Evolutionary conservation across 2,797 vertebrate genomes (phyloP).

Genomic region (Anas bernieri): DNA sequence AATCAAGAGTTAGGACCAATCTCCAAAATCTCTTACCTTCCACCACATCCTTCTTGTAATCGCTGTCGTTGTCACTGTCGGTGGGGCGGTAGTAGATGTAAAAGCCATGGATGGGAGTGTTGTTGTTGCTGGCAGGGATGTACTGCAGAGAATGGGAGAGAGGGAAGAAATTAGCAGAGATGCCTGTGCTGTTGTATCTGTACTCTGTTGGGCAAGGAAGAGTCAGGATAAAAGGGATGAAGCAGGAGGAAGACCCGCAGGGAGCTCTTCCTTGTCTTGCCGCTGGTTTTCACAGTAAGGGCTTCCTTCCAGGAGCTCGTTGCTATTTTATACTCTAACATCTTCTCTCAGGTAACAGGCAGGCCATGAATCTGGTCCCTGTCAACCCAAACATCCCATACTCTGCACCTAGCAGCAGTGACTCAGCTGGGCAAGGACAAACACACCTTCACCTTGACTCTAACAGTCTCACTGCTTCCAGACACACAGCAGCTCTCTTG

Average conservation of each 20-base stretch:
- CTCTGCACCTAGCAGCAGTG: not conserved
- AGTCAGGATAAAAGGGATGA: not conserved
- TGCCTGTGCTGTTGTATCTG: not conserved
- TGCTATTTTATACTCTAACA: not conserved
- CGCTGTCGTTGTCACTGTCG: slow-evolving; percentile 98
- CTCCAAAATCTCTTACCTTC: slow-evolving; percentile 82
- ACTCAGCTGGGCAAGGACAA: not conserved
- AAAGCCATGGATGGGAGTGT: slow-evolving; percentile 97
- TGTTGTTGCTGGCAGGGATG: slow-evolving; percentile 90
- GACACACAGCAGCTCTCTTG: not conserved
- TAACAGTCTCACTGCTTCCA: not conserved
- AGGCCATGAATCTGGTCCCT: not conserved
- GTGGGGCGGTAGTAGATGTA: slow-evolving; percentile 98
- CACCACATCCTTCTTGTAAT: slow-evolving; percentile 97
- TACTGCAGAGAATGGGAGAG: slow-evolving; percentile 81
- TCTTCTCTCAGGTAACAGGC: not conserved
- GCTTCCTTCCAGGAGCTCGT: not conserved
- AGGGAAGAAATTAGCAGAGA: slow-evolving; percentile 30
- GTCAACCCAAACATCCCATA: not conserved
- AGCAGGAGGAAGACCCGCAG: not conserved
- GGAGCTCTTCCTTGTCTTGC: not conserved
- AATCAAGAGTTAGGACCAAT: not conserved
- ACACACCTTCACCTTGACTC: not conserved
- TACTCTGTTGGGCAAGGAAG: not conserved
- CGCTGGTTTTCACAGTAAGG: not conserved